Evolutionary conservation across 2,888 invertebrate genomes (phyloP), one percentile per base, ranked within the genome.

Genomic region (Lysandra bellargus): DNA sequence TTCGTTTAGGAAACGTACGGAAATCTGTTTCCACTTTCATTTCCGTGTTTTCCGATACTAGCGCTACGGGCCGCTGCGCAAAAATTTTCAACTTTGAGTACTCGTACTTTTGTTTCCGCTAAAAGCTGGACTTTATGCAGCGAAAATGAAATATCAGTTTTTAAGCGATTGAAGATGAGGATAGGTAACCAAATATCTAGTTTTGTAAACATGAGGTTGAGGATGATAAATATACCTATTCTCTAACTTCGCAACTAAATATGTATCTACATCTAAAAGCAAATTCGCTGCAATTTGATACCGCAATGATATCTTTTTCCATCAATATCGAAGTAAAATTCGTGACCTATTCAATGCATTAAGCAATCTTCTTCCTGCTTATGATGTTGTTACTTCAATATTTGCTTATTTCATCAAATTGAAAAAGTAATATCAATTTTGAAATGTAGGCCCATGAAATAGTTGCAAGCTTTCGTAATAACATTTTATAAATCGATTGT

Each of bases 11-110:
- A 69, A 69, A 33, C 33, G 69, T 33, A 69, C 69, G 69, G 69
- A 69, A 69, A 69, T 61, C 69, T 69, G 69, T 69, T 69, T 69
- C 69, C 69, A 69, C 33, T 69, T 69, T 69, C 33, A 69, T 69
- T 69, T 69, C 69, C 69, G 69, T 69, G 69, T 33, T 33, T 69
- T 64, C 30, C 69, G 69, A 69, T 69, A 69, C 69, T 69, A 4
- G 33, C 33, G 69, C 69, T 33, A 69, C 4, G 33, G 12, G 33
- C 69, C 4, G 69, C 69, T 69, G 69, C 9, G 69, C 30, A 69
- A 33, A 69, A 69, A 33, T 69, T 1, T 69, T 7, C 9, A 9
- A 69, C 64, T 64, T 61, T 7, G 7, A 64, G 64, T 9, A 64
- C 30, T 23, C 5, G 9, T 23, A 64, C 2, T 30, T 64, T 64